These are phyloP conservation scores for Meriones psammophilus DNA, from an alignment of 2,797 vertebrate species.

Conservation along the genomic window DNA sequence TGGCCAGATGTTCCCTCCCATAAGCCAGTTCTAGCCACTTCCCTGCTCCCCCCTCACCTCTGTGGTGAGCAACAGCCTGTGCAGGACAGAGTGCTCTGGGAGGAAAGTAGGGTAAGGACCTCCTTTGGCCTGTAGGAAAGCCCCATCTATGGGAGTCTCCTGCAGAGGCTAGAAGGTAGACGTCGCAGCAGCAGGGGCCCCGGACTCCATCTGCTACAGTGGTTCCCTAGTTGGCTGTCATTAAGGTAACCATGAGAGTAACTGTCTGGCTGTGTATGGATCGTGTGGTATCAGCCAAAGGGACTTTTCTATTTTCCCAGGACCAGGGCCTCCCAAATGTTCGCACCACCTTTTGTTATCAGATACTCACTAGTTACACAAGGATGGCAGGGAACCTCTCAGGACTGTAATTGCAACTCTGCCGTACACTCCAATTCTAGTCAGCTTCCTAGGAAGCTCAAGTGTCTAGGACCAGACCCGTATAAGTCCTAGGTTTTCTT, in stretches of 20 bases:
- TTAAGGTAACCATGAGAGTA: rapidly evolving
- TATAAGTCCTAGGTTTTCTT: background rate
- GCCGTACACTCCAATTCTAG: background rate
- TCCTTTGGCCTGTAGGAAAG: background rate
- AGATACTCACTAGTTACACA: background rate
- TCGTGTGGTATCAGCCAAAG: background rate
- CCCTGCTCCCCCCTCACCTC: background rate
- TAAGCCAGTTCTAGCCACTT: background rate
- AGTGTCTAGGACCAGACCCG: rapidly evolving
- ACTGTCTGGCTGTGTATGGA: background rate
- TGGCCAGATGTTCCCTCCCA: rapidly evolving
- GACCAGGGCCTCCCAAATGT: background rate
- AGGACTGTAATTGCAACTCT: background rate
- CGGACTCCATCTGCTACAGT: background rate
- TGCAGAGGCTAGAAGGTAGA: background rate
- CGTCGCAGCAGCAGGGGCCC: background rate
- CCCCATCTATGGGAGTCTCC: too few species aligned
- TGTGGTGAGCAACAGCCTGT: background rate
- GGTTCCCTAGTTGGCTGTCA: too few species aligned
- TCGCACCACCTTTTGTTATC: rapidly evolving
- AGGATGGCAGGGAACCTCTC: rapidly evolving
- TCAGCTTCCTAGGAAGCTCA: background rate
- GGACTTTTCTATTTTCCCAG: background rate
- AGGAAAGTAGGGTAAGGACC: background rate
- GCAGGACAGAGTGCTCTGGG: background rate